Percentiles rank a stretch among this genome's conserved stretches.
These are phyloP conservation scores for Ctenopoma kingsleyae DNA, from an alignment of 2,797 vertebrate species.

Conservation along the genomic window DNA sequence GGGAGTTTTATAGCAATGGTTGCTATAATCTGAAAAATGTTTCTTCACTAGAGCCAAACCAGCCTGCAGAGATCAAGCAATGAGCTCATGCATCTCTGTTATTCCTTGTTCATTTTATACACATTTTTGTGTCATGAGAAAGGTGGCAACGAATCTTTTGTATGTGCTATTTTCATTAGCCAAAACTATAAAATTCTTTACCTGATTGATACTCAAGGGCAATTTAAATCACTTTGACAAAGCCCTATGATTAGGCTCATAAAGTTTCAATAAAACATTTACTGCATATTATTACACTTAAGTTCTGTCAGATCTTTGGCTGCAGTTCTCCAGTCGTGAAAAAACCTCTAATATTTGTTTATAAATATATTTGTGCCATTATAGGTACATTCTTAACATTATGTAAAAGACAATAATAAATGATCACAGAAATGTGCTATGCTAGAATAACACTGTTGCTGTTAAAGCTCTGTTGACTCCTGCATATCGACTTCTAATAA, in stretches of 20 bases:
- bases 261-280: background rate
- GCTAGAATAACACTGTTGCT: background rate
- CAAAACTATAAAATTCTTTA: background rate
- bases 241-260: background rate
- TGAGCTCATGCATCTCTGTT: background rate
- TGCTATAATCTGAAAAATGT: background rate
- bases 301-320: background rate
- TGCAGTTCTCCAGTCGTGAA: background rate
- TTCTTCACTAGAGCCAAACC: background rate
- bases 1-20: background rate
- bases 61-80: background rate
- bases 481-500: background rate
- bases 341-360: background rate
- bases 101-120: background rate
- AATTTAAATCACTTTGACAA: background rate
- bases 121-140: background rate
- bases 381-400: too few species aligned
- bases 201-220: background rate
- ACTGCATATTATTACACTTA: background rate
- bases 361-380: too few species aligned
- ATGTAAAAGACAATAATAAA: too few species aligned
- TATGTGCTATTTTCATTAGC: background rate
- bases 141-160: background rate
- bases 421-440: background rate
- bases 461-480: background rate